Evolutionary conservation across 2,113 vertebrate genomes (phyloP).

Genomic region (Scatophagus argus): DNA sequence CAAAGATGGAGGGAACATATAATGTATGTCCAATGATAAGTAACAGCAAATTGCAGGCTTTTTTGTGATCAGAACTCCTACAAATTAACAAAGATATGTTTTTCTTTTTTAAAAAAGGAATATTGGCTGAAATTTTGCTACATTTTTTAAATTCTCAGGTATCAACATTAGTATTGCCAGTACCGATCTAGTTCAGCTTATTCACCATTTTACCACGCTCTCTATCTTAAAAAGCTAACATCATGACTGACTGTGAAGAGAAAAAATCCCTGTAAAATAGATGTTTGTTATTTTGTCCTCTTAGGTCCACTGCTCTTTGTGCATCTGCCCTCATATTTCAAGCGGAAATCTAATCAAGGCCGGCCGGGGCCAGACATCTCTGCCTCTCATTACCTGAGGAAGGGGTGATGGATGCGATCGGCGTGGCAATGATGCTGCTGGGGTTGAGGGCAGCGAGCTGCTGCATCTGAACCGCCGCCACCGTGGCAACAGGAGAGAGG

Average conservation of each 20-base stretch:
- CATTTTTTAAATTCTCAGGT: background rate
- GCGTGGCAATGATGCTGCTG: conserved; percentile 92
- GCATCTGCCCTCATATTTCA: conserved; percentile 72
- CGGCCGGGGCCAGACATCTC: conserved; percentile 50
- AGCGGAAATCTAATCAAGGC: conserved; percentile 70
- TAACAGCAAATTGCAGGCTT: too few relatives aligned
- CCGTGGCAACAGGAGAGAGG: conserved; percentile 95
- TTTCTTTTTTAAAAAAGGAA: too few relatives aligned
- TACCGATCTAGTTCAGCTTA: background rate
- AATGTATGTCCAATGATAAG: too few relatives aligned
- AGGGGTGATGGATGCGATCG: conserved; percentile 92
- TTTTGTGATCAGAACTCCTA: too few relatives aligned
- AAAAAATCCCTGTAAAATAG: conserved; percentile 4
- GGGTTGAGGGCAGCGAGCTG: conserved; percentile 94
- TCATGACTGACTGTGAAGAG: conserved; percentile 9
- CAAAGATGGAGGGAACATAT: too few relatives aligned
- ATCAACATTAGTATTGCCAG: background rate
- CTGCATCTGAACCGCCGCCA: conserved; percentile 95
- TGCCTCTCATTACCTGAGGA: conserved; percentile 89
- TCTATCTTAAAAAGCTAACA: background rate
- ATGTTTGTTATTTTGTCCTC: conserved; percentile 58
- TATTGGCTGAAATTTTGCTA: too few relatives aligned
- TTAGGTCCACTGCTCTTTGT: conserved; percentile 56
- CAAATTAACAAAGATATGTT: too few relatives aligned
- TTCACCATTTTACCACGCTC: background rate